A percentile compares a stretch with the other conserved stretches of the same genome.
Evolutionary conservation across 2,113 vertebrate species (phyloP).

Genomic region (Melanocharis versteri): DNA sequence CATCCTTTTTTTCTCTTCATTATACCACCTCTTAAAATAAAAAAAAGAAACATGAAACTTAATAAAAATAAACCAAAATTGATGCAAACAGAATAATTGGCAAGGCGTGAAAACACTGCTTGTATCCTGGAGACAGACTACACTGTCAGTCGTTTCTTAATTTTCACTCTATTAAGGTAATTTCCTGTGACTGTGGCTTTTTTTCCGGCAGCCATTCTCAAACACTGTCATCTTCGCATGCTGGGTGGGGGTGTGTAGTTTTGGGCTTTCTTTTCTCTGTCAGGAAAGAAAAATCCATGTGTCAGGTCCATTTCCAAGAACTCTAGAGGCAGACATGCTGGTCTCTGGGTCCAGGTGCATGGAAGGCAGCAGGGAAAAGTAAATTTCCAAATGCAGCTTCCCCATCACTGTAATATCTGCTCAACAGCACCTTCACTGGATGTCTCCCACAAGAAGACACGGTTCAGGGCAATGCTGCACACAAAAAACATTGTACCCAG

Average conservation of each 20-base stretch:
- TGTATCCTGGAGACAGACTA: conserved; percentile 71
- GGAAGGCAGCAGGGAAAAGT: background rate
- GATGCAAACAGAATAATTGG: conserved; percentile 77
- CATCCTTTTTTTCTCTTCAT: conserved; percentile 57
- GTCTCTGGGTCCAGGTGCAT: background rate
- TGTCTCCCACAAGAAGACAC: background rate
- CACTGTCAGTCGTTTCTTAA: conserved; percentile 69
- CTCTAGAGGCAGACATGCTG: background rate
- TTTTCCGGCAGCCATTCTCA: conserved; percentile 42
- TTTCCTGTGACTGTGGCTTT: conserved; percentile 72
- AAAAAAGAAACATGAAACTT: conserved; percentile 25
- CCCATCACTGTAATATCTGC: background rate
- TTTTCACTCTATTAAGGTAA: conserved; percentile 81
- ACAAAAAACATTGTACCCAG: background rate
- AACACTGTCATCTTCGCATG: background rate
- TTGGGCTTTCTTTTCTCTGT: background rate
- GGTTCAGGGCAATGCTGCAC: background rate
- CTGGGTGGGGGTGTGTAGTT: background rate
- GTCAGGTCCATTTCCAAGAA: background rate
- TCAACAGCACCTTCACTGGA: background rate
- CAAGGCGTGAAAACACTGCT: conserved; percentile 61
- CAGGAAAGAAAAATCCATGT: background rate
- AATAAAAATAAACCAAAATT: conserved; percentile 67
- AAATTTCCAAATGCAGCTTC: background rate
- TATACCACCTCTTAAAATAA: conserved; percentile 45